phyloP scores from a whole-genome alignment of 2,888 invertebrate genomes.

The Azorinus chamasolen region DNA sequence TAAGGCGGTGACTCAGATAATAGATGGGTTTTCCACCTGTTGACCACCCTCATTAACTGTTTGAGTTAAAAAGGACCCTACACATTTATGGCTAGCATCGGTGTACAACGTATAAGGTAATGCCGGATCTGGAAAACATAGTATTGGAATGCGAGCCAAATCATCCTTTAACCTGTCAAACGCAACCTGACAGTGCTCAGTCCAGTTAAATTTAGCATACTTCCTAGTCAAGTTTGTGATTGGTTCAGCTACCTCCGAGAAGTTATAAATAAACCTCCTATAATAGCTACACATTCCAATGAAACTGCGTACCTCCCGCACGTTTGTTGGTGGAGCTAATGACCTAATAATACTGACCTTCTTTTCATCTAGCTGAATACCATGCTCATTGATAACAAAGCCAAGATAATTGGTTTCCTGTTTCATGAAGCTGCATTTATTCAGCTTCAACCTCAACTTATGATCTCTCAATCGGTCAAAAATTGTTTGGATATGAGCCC shows the following conservation, averaged over 20 bases:
- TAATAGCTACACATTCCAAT: conserved; percentile 35
- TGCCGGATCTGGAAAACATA: background rate
- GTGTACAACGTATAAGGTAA: background rate
- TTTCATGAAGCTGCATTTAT: conserved; percentile 16
- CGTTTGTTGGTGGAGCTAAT: conserved; percentile 37
- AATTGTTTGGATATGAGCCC: background rate
- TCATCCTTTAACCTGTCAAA: conserved; percentile 9
- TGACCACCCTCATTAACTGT: too few relatives aligned
- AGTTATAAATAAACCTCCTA: conserved; percentile 47
- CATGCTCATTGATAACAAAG: conserved; percentile 31
- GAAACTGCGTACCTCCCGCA: conserved; percentile 22
- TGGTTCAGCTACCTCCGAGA: conserved; percentile 37
- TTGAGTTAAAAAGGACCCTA: conserved; percentile 3
- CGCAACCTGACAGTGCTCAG: background rate
- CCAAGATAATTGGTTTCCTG: conserved; percentile 44
- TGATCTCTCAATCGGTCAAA: background rate
- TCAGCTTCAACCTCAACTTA: background rate
- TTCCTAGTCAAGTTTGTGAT: conserved; percentile 28
- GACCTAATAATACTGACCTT: conserved; percentile 35
- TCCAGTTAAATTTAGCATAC: conserved; percentile 16
- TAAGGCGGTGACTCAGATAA: background rate
- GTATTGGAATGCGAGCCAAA: background rate
- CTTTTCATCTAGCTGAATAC: conserved; percentile 36
- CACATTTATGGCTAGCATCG: background rate
- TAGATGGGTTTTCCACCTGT: background rate